phyloP scores from a whole-genome alignment of 37 sponge, comb jelly and placozoan species.

The Bolinopsis microptera region DNA sequence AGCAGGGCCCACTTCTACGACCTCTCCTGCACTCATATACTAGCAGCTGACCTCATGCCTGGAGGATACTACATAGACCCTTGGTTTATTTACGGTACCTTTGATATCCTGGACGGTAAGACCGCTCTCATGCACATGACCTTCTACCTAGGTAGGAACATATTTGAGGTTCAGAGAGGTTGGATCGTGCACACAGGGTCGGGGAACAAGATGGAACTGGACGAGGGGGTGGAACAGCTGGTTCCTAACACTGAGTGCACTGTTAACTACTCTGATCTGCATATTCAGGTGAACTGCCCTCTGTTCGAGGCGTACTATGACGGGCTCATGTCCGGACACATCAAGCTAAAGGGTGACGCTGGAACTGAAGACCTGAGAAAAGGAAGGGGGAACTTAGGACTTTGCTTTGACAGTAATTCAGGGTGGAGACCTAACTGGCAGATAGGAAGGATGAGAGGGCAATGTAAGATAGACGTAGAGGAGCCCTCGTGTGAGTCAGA shows the following conservation, averaged over 20 bases:
- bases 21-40: conserved; percentile 9
- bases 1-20: neutral
- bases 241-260: neutral
- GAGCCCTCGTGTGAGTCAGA: neutral
- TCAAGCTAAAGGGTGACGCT: neutral
- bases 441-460: neutral
- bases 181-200: neutral
- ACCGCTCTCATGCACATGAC: neutral
- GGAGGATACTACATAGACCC: neutral
- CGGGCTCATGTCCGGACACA: conserved; percentile 17
- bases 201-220: neutral
- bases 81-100: conserved; percentile 28
- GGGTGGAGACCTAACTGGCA: conserved; percentile 18
- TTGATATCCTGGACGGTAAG: neutral
- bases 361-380: neutral
- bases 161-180: conserved; percentile 11
- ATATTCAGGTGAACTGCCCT: neutral
- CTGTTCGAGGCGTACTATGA: neutral
- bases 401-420: neutral
- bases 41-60: neutral
- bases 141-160: neutral
- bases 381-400: neutral
- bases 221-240: neutral
- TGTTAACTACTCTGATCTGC: neutral
- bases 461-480: neutral